Base-by-base conservation (phyloP, 1,140 invertebrate genomes). In the Ganaspis sp. region DNA sequence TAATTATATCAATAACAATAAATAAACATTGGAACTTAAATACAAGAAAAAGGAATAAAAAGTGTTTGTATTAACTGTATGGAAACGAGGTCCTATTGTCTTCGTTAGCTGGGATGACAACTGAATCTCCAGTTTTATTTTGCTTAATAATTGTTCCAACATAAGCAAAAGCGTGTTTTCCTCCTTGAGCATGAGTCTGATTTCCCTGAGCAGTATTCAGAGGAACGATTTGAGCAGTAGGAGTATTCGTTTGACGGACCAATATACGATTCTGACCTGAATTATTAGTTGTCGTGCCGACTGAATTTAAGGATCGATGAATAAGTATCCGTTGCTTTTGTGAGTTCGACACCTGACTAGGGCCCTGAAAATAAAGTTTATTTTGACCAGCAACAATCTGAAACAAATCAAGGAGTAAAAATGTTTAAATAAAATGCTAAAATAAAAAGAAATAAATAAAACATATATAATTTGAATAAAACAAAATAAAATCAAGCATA, bases 141-240 rank as follows among this genome's bases (percentile, higher is more conserved):
- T 90, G 86, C 74, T 90, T 91, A 23, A 91, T 89, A 12, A 91
- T 81, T 12, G 89, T 91, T 21, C 90, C 87, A 54, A 92, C 77
- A 79, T 91, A 92, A 0, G 91, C 89, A 81, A 91, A 88, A 2
- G 90, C 86, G 74, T 90, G 90, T 72, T 91, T 92, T 64, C 88
- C 86, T 64, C 84, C 69, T 70, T 87, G 83, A 9, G 85, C 82
- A 81, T 86, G 84, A 34, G 83, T 79, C 58, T 87, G 87, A 76
- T 74, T 89, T 69, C 85, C 86, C 54, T 87, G 85, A 72, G 86
- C 74, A 12, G 86, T 77, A 76, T 83, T 88, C 23, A 91, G 74
- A 42, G 89, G 90, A 73, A 91, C 80, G 58, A 91, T 91, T 82
- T 91, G 90, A 37, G 90, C 88, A 40, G 87, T 85, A 21, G 90